Evolutionary conservation across 1,140 invertebrate genomes (phyloP).

Genomic region (Macrobrachium nipponense): DNA sequence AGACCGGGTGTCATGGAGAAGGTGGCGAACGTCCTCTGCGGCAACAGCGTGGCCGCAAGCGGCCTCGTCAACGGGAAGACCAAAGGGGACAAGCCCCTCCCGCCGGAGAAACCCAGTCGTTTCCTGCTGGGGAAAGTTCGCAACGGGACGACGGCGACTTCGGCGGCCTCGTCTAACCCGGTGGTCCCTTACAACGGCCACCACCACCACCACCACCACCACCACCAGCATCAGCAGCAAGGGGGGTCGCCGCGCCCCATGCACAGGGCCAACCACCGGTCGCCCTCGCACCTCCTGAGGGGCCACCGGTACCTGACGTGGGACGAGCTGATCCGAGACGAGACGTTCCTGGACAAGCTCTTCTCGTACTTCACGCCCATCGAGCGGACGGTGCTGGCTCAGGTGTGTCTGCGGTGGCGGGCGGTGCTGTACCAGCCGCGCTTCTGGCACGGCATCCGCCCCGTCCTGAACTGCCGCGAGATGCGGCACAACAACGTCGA

Average conservation of each 20-base stretch:
- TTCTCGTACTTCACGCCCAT: conserved; percentile 82
- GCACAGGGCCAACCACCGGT: conserved; percentile 37
- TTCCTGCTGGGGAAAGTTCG: conserved; percentile 65
- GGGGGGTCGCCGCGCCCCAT: conserved; percentile 58
- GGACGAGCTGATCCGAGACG: conserved; percentile 84
- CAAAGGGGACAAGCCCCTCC: conserved; percentile 58
- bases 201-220: too few species aligned
- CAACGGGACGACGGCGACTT: conserved; percentile 55
- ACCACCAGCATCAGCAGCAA: conserved; percentile 37
- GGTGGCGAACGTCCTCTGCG: conserved; percentile 85
- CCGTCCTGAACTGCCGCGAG: conserved; percentile 85
- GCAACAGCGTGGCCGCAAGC: conserved; percentile 66
- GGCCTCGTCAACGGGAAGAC: conserved; percentile 51
- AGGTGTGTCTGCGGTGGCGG: conserved; percentile 86
- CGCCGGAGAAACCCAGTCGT: conserved; percentile 63
- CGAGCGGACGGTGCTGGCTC: conserved; percentile 82
- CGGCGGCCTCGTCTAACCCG: conserved; percentile 43
- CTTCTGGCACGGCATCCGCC: conserved; percentile 86
- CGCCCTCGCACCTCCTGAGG: conserved; percentile 35
- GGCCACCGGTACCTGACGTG: conserved; percentile 72
- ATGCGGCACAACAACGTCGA: conserved; percentile 69
- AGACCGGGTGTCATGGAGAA: conserved; percentile 84
- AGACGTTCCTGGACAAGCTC: conserved; percentile 84
- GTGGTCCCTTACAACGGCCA: conserved; percentile 56
- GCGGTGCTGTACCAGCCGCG: conserved; percentile 86